Conservation (phyloP, 2,888 invertebrate genomes). For the Leptinotarsa rubiginosa region DNA sequence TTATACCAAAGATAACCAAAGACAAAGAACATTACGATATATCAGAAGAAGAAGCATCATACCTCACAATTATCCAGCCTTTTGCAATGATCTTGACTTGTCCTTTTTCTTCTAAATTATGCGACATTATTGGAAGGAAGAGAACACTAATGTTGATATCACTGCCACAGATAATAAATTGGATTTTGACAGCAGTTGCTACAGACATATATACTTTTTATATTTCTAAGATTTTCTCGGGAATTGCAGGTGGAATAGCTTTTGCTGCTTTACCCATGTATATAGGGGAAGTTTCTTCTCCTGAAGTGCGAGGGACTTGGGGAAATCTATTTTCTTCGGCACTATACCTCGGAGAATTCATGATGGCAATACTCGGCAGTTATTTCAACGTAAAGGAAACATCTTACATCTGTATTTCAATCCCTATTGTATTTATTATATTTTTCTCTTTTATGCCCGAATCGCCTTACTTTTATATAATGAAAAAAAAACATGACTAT, state of each 20-base stretch:
- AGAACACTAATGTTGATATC: constrained; percentile 2
- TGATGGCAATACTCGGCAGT: constrained; percentile 2
- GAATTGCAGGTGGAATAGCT: constrained; percentile 3
- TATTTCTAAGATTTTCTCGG: background rate
- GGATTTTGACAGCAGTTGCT: constrained; percentile 2
- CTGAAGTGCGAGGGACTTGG: constrained; percentile 7
- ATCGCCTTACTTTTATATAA: constrained; percentile 16
- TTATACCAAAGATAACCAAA: constrained; percentile 3
- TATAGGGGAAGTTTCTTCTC: constrained; percentile 9
- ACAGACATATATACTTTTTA: constrained; percentile 10
- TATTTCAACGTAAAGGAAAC: constrained; percentile 8
- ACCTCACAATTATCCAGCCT: constrained; percentile 11
- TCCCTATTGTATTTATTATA: background rate
- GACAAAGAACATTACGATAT: constrained; percentile 12
- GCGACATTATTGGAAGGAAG: constrained; percentile 12
- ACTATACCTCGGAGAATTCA: constrained; percentile 8
- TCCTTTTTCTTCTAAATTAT: background rate
- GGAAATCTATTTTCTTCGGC: constrained; percentile 8
- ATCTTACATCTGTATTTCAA: constrained; percentile 1
- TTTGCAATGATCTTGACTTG: constrained; percentile 13
- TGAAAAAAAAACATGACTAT: background rate
- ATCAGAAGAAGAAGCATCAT: constrained; percentile 17
- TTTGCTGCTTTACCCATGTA: constrained; percentile 3
- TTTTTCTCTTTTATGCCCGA: constrained; percentile 8
- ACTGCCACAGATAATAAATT: background rate